These are phyloP conservation scores for Dione juno DNA, from an alignment of 2,888 invertebrate genomes.

Conservation along the genomic window DNA sequence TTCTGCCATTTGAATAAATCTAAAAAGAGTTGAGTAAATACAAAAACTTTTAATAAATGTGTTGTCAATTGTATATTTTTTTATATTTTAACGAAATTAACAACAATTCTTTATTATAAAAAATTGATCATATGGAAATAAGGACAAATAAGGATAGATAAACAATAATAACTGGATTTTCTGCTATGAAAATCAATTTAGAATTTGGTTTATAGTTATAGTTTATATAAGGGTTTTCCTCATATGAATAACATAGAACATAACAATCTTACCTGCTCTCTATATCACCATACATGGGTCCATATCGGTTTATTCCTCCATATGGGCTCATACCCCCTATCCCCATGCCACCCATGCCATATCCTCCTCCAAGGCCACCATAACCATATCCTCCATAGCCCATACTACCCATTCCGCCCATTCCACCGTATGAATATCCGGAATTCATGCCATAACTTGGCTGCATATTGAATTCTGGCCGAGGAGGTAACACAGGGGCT, in stretches of 20 bases:
- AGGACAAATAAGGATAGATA: slow-evolving; percentile 8
- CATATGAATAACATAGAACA: slow-evolving; percentile 42
- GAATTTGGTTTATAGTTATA: not conserved
- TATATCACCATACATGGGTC: slow-evolving; percentile 82
- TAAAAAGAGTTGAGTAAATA: slow-evolving; percentile 54
- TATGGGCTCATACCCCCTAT: slow-evolving; percentile 58
- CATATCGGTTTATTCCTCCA: slow-evolving; percentile 73
- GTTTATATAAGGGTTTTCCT: slow-evolving; percentile 28
- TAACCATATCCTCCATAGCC: slow-evolving; percentile 49
- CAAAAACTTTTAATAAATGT: too few species aligned
- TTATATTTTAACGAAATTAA: too few species aligned
- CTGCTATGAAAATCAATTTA: not conserved
- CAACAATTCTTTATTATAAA: not conserved
- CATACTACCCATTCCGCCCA: slow-evolving; percentile 46
- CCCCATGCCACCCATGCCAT: slow-evolving; percentile 50
- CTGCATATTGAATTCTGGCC: slow-evolving; percentile 61
- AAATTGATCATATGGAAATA: not conserved
- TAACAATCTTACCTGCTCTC: slow-evolving; percentile 82
- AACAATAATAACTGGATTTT: not conserved
- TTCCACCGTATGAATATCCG: slow-evolving; percentile 53
- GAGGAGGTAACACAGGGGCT: slow-evolving; percentile 66
- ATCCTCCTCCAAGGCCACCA: slow-evolving; percentile 55
- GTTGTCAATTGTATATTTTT: too few species aligned
- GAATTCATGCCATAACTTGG: slow-evolving; percentile 61
- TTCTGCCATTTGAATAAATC: slow-evolving; percentile 94